These are phyloP conservation scores for Acronicta alni DNA, from an alignment of 2,888 invertebrate species.

Conservation along the genomic window DNA sequence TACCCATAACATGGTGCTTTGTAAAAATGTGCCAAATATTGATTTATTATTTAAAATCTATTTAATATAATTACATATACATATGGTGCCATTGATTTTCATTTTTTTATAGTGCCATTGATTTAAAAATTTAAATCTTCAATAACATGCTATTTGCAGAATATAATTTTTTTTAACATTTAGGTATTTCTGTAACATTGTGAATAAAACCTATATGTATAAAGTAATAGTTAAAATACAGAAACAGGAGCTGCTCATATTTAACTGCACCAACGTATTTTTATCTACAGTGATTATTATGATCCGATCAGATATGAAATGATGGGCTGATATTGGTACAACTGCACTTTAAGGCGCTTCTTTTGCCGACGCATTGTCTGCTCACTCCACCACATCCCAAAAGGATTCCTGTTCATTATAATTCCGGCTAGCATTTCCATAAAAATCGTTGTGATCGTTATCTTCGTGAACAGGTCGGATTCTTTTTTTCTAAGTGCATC, in stretches of 20 bases:
- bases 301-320: constrained; percentile 69
- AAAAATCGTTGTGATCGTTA: constrained; percentile 88
- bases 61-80: too few species aligned
- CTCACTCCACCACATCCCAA: constrained; percentile 85
- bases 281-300: constrained; percentile 55
- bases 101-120: too few species aligned
- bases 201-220: too few species aligned
- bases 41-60: too few species aligned
- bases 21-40: too few species aligned
- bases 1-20: too few species aligned
- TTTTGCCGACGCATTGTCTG: constrained; percentile 87
- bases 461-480: constrained; percentile 87
- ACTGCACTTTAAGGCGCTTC: constrained; percentile 62
- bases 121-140: too few species aligned
- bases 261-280: constrained; percentile 16
- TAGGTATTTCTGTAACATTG: too few species aligned
- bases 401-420: constrained; percentile 86
- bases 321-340: constrained; percentile 57
- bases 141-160: too few species aligned
- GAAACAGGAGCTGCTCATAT: neutral
- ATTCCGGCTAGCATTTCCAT: constrained; percentile 88
- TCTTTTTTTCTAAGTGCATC: constrained; percentile 86
- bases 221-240: too few species aligned
- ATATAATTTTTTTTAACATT: too few species aligned
- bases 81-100: too few species aligned